Evolutionary conservation across 2,888 invertebrate species (phyloP), one percentile per base, ranked within the genome.

Genomic region (Mongoloraphidia duomilia): DNA sequence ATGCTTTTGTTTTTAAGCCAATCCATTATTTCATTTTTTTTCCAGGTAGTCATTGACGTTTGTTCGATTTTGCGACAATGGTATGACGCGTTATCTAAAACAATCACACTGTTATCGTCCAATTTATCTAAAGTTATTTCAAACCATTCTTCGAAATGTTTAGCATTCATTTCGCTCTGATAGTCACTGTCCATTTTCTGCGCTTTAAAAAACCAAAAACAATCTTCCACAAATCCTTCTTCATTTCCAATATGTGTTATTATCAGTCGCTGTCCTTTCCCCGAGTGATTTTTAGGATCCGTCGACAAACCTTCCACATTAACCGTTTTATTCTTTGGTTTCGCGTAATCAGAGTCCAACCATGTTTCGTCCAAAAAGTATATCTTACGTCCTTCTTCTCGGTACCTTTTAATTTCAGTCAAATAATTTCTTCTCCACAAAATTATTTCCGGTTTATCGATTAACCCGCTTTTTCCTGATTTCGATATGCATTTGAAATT

Each of bases 51-150:
- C 10, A 49, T 49, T 9, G 54, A 53, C 17, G 41, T 17, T 46
- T 51, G 51, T 14, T 46, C 45, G 8, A 40, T 26, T 11, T 34
- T 14, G n/a, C 43, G 45, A 2, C 49, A 52, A 37, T 53, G 51
- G 36, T 51, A 53, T 2, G 54, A 49, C 2, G 54, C 52, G 46
- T 56, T 55, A 35, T 56, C 54, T 34, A 56, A 49, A 40, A 55
- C 51, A 39, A 55, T 56, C 17, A 56, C 53, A 13, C 48, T 49
- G 38, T 50, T 47, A n/a, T 48, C 49, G 9, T 37, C 37, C 40
- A 54, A 42, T 48, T 53, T 53, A 39, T 50, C 50, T 8, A 54
- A 37, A 37, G 50, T 52, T 14, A 53, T 48, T n/a, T 45, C 42
- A 13, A 50, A 43, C 53, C 52, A 56, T 37, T 52, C 50, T 44